These are phyloP conservation scores for Agonopterix alstromeriana DNA, from an alignment of 2,888 invertebrate species.

Conservation along the genomic window DNA sequence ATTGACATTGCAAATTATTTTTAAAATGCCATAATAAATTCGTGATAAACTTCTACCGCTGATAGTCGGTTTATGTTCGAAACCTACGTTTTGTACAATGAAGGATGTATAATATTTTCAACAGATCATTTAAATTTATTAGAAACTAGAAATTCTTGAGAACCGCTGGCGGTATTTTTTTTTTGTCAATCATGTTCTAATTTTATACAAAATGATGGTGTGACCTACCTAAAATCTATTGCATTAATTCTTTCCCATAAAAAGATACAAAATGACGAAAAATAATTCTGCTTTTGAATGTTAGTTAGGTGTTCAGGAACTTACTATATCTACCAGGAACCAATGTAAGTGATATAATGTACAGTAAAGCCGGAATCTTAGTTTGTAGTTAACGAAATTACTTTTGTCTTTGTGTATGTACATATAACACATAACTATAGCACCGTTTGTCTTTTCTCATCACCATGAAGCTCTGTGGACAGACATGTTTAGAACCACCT, in stretches of 20 bases:
- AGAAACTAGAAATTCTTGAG: conserved; percentile 7
- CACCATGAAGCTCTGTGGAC: conserved; percentile 55
- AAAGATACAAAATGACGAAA: conserved; percentile 1
- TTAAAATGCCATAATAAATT: conserved; percentile 36
- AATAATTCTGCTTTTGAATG: conserved; percentile 9
- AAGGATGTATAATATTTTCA: neutral
- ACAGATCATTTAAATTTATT: neutral
- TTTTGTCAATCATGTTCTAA: conserved; percentile 34
- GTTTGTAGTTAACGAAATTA: conserved; percentile 41
- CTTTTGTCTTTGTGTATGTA: conserved; percentile 45
- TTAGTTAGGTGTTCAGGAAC: conserved; percentile 1
- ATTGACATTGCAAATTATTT: conserved; percentile 32
- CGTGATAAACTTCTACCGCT: conserved; percentile 20
- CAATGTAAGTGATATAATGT: conserved; percentile 9
- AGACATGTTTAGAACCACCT: conserved; percentile 54
- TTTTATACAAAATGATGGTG: conserved; percentile 22
- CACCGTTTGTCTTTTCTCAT: conserved; percentile 58
- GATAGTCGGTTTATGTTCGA: conserved; percentile 8
- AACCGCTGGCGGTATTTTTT: conserved; percentile 56
- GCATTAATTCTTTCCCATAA: neutral
- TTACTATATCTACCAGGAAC: neutral
- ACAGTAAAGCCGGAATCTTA: conserved; percentile 29
- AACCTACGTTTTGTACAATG: conserved; percentile 9
- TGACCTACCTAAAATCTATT: conserved; percentile 14
- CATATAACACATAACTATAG: conserved; percentile 43